Evolutionary conservation across 2,113 vertebrate genomes (phyloP).

Genomic region (Cryptoleucopteryx plumbea): DNA sequence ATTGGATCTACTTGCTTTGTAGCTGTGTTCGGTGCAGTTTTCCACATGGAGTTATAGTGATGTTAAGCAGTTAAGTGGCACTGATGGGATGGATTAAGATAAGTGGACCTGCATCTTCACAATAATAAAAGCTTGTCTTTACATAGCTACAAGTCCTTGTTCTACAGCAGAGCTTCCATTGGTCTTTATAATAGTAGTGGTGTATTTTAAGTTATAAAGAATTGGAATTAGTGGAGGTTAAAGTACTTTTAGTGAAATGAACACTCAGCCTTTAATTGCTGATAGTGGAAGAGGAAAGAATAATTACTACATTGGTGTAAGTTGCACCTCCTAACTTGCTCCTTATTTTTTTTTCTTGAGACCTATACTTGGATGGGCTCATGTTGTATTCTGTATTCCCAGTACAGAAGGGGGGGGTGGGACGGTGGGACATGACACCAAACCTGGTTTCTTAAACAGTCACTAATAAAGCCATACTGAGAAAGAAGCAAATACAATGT

Average conservation of each 20-base stretch:
- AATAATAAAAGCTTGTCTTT: neutral
- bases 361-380: neutral
- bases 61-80: neutral
- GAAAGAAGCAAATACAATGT: neutral
- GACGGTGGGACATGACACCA: neutral
- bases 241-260: neutral
- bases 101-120: neutral
- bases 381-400: neutral
- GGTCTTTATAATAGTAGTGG: neutral
- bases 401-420: too few species aligned
- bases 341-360: neutral
- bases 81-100: neutral
- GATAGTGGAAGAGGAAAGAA: neutral
- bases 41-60: neutral
- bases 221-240: neutral
- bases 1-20: neutral
- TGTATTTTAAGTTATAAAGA: neutral
- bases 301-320: neutral
- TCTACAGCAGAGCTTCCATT: neutral
- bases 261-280: neutral
- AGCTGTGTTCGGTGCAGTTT: neutral
- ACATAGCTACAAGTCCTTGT: neutral
- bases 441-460: neutral
- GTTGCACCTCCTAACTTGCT: neutral
- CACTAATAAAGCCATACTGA: neutral